Conservation (phyloP, 2,113 vertebrate genomes). For the Myotis yumanensis region DNA sequence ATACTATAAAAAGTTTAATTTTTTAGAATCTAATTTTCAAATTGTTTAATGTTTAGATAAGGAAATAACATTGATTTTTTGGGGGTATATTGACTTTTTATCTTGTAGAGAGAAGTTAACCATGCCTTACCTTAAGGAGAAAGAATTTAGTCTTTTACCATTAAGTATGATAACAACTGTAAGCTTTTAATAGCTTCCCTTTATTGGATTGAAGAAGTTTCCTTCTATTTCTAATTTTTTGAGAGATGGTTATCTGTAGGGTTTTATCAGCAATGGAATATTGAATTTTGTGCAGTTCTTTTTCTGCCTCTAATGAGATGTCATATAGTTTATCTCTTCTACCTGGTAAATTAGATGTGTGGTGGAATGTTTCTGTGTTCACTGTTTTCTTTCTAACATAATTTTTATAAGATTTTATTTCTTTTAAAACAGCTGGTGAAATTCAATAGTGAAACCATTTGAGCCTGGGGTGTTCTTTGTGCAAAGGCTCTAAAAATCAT, state of each 20-base stretch:
- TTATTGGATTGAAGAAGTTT: not conserved
- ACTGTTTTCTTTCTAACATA: not conserved
- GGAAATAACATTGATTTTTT: not conserved
- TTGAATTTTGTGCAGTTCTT: not conserved
- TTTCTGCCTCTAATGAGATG: not conserved
- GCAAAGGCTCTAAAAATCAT: not conserved
- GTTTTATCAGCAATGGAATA: not conserved
- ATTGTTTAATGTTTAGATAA: not conserved
- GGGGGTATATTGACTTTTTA: not conserved
- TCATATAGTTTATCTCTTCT: not conserved
- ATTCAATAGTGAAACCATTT: slow-evolving; percentile 15
- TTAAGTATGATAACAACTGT: not conserved
- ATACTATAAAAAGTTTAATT: not conserved
- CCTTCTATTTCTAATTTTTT: not conserved
- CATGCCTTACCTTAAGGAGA: not conserved
- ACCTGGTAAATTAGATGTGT: not conserved
- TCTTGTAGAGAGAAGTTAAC: not conserved
- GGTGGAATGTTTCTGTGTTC: not conserved
- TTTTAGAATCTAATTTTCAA: not conserved
- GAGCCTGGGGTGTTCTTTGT: slow-evolving; percentile 10
- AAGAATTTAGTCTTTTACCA: not conserved
- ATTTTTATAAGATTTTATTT: slow-evolving; percentile 16
- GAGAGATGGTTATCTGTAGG: not conserved
- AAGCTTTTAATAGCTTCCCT: not conserved
- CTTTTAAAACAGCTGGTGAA: slow-evolving; percentile 10